A percentile compares a stretch with the other conserved stretches of the same genome.
These are phyloP conservation scores for Ophraella communa DNA, from an alignment of 2,888 invertebrate species.

Conservation along the genomic window DNA sequence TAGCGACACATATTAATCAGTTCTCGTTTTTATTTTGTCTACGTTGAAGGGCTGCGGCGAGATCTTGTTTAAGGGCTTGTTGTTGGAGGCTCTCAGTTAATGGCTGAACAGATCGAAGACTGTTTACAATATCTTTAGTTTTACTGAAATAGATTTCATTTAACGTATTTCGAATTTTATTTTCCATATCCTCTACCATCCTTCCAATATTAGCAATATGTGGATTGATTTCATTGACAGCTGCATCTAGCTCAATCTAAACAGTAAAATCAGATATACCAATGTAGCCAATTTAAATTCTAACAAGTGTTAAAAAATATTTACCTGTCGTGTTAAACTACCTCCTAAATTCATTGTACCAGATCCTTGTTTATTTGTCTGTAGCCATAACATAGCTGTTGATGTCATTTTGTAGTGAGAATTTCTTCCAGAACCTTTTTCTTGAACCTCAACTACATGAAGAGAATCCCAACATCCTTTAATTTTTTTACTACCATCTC, in stretches of 20 bases:
- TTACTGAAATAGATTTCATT: conserved; percentile 99
- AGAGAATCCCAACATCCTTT: conserved; percentile 99
- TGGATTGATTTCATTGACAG: conserved; percentile 90
- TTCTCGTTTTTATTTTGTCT: conserved; percentile 73
- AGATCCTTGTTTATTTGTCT: conserved; percentile 94
- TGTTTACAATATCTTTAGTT: conserved; percentile 97
- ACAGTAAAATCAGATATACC: conserved; percentile 37
- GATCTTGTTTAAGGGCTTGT: conserved; percentile 83
- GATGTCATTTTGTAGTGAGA: conserved; percentile 99
- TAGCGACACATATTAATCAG: conserved; percentile 46
- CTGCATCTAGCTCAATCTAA: conserved; percentile 88
- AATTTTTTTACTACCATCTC: conserved; percentile 97
- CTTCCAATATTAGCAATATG: conserved; percentile 99
- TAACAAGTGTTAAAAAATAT: background rate
- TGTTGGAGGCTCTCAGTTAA: conserved; percentile 85
- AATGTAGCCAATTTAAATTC: background rate
- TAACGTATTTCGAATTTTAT: conserved; percentile 96
- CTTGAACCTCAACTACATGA: conserved; percentile 98
- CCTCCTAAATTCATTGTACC: conserved; percentile 99
- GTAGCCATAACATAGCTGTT: conserved; percentile 99
- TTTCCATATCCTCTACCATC: conserved; percentile 99
- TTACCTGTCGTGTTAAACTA: conserved; percentile 93
- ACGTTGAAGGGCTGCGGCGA: conserved; percentile 82
- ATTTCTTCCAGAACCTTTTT: conserved; percentile 90
- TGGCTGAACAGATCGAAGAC: conserved; percentile 77